Evolutionary conservation across 37 sponge, comb jelly and placozoan genomes (phyloP).

Genomic region (Ephydatia muelleri): DNA sequence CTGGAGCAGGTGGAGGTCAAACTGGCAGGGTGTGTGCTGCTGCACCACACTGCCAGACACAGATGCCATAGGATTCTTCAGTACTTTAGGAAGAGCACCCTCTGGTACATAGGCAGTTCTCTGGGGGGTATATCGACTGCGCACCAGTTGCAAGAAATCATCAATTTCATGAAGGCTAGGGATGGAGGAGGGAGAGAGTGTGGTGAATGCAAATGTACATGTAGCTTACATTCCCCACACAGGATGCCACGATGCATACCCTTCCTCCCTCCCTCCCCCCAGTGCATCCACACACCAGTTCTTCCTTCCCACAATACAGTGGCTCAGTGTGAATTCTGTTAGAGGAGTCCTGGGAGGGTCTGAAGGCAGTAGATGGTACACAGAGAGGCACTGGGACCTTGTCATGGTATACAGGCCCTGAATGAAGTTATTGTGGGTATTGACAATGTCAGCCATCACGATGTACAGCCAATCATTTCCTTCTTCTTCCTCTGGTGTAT

Average conservation of each 20-base stretch:
- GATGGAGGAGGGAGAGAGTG: background rate
- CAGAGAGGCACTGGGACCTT: background rate
- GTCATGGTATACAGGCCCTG: background rate
- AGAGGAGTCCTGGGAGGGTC: background rate
- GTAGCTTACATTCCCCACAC: no score
- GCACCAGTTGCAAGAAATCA: conserved; percentile 36
- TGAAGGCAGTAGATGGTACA: background rate
- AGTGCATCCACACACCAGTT: background rate
- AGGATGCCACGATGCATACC: no score
- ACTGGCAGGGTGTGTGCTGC: conserved; percentile 10
- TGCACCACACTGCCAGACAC: background rate
- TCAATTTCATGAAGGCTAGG: background rate
- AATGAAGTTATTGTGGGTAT: conserved; percentile 12
- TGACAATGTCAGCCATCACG: conserved; percentile 55
- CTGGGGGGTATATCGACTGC: conserved; percentile 8
- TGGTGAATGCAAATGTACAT: background rate
- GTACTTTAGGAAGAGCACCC: background rate
- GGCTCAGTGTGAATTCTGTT: background rate
- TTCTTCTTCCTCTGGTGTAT: conserved; percentile 17
- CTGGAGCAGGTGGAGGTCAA: conserved; percentile 44
- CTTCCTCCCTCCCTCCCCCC: no score
- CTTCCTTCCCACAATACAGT: background rate
- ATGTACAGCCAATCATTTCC: conserved; percentile 65
- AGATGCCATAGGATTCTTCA: background rate
- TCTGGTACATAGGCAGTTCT: conserved; percentile 1